Evolutionary conservation across 2,888 invertebrate species (phyloP), one percentile per base, ranked within the genome.

Genomic region (Timema cristinae): DNA sequence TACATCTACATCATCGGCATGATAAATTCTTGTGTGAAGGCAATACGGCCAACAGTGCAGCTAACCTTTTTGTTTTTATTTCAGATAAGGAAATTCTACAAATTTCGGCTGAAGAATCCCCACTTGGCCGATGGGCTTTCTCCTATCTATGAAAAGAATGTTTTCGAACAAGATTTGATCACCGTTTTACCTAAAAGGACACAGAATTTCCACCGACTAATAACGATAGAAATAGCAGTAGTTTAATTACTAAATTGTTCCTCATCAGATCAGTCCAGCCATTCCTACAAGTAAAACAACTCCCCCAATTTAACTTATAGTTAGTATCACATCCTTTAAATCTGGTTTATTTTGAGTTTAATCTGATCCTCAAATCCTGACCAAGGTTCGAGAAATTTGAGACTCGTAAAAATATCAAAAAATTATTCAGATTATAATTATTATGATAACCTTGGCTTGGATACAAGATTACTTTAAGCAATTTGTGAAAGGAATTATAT

Each of bases 31-130:
- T 2, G 1, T 32, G 32, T 32, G 32, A 32, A 32, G 32, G 32
- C 32, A 32, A 32, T 32, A 32, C 4, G 32, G 2, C 32, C 32
- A 32, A 32, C 32, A 32, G 32, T 32, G 32, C 32, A 32, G 32
- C 32, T 32, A 68, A 73, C 49, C 72, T 72, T 71, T 72, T 75
- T 7, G 61, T n/a, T 32, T 32, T 32, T 32, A 32, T 76, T 75
- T 7, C 80, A 92, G 92, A 86, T 93, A 77, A 87, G 88, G 83
- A 86, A 87, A 69, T 92, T 89, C 78, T 93, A 90, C 81, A 87
- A 86, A 78, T 92, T 91, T 82, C 87, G 88, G 75, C 68, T 82
- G 15, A 86, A 87, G 74, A 86, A 93, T 77, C 86, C 87, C 0
- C 85, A 86, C 16, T 85, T 89, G 71, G 90, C 89, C 77, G 80